Conservation (phyloP, 2,797 vertebrate species). For the Dallia pectoralis region DNA sequence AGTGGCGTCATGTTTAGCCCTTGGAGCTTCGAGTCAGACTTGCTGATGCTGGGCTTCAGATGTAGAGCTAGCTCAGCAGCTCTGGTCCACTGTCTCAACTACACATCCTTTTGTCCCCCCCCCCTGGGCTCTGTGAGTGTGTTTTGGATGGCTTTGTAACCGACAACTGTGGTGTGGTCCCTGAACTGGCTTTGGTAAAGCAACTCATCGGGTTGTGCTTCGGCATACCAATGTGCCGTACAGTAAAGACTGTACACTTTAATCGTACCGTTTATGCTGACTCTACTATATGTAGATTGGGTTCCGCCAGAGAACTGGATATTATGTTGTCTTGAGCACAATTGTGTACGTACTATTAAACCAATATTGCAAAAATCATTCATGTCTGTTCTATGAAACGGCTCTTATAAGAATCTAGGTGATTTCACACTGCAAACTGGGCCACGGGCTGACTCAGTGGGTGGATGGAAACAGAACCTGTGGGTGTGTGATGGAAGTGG, state of each 20-base stretch:
- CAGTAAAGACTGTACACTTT: neutral
- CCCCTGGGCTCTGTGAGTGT: neutral
- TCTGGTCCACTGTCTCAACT: conserved; percentile 11
- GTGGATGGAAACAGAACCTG: conserved; percentile 13
- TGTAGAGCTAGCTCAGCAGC: conserved; percentile 41
- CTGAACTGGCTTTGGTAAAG: conserved; percentile 4
- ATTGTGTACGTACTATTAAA: conserved; percentile 6
- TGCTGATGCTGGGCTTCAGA: conserved; percentile 37
- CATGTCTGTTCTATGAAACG: neutral
- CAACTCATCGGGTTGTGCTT: neutral
- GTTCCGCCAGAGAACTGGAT: conserved; percentile 3
- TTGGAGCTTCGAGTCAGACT: conserved; percentile 16
- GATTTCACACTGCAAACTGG: conserved; percentile 15
- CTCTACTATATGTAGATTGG: neutral
- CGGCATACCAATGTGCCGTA: neutral
- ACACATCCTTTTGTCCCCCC: neutral
- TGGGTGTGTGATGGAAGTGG: conserved; percentile 11
- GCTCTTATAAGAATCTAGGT: neutral
- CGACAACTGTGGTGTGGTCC: conserved; percentile 19
- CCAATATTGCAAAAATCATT: neutral
- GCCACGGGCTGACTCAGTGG: conserved; percentile 5
- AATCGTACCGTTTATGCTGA: neutral
- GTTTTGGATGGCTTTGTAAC: conserved; percentile 14
- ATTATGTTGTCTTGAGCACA: neutral
- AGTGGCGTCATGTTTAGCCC: conserved; percentile 19